Conservation (phyloP, 2,888 invertebrate genomes). For the Andrena minutula region DNA sequence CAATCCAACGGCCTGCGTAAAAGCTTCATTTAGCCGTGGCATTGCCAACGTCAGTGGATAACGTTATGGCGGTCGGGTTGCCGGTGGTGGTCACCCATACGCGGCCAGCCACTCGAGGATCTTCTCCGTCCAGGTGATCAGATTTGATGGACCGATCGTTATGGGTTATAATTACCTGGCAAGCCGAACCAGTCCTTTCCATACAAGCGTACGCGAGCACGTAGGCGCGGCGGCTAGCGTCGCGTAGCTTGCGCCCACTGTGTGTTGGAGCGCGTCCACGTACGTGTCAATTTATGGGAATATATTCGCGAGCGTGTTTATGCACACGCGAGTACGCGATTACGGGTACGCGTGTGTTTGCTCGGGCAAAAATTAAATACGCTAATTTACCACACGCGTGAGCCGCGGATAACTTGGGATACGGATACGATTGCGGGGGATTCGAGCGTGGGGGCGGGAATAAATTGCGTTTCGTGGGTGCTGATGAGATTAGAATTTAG, state of each 20-base stretch:
- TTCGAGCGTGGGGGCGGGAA: constrained; percentile 11
- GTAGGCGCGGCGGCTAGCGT: background rate
- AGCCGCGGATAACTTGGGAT: background rate
- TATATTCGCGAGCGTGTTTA: constrained; percentile 48
- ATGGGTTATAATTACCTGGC: constrained; percentile 81
- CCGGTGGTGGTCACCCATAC: constrained; percentile 46
- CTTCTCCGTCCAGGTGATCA: constrained; percentile 72
- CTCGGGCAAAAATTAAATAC: constrained; percentile 40
- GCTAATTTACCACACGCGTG: constrained; percentile 45
- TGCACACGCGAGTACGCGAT: constrained; percentile 53
- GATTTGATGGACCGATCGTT: constrained; percentile 83
- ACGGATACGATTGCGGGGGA: background rate
- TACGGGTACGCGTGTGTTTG: constrained; percentile 40
- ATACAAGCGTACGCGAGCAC: constrained; percentile 1
- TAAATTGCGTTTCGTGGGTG: too few species aligned
- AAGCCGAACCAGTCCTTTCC: constrained; percentile 73
- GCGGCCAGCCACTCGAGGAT: constrained; percentile 18
- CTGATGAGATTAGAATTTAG: too few species aligned
- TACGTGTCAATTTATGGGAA: constrained; percentile 62
- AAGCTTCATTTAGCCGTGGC: constrained; percentile 80
- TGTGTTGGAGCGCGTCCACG: constrained; percentile 8
- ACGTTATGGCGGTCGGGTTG: constrained; percentile 48
- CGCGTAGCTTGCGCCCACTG: background rate
- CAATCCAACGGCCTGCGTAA: constrained; percentile 77
- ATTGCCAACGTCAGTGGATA: constrained; percentile 59